These are phyloP conservation scores for Labeo calbasu DNA, from an alignment of 2,797 vertebrate species.

Conservation along the genomic window DNA sequence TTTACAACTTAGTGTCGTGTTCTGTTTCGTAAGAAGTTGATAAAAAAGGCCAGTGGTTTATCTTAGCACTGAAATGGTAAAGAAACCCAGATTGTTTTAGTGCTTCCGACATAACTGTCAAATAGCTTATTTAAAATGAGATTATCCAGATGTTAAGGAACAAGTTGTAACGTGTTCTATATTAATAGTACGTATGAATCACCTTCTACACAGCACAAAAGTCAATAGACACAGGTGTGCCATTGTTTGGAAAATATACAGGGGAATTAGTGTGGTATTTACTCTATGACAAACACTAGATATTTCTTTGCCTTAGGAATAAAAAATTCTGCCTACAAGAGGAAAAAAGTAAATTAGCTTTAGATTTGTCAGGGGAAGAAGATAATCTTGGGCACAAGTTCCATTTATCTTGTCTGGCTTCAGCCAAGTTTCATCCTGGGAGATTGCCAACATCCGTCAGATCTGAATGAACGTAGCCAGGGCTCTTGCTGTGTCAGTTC, in stretches of 20 bases:
- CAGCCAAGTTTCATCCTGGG: slow-evolving; percentile 71
- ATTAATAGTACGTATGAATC: slow-evolving; percentile 9
- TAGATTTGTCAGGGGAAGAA: slow-evolving; percentile 64
- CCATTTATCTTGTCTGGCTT: slow-evolving; percentile 76
- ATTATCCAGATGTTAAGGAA: slow-evolving; percentile 71
- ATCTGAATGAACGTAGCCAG: slow-evolving; percentile 67
- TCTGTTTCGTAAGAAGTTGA: slow-evolving; percentile 22
- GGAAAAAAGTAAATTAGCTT: slow-evolving; percentile 71
- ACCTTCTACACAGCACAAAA: slow-evolving; percentile 46
- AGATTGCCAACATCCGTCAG: slow-evolving; percentile 80
- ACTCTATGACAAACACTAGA: slow-evolving; percentile 30
- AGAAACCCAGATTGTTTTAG: slow-evolving; percentile 60
- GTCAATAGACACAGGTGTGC: slow-evolving; percentile 40
- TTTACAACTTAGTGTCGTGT: slow-evolving; percentile 33
- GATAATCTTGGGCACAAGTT: slow-evolving; percentile 71
- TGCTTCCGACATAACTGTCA: slow-evolving; percentile 71
- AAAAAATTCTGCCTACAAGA: slow-evolving; percentile 59
- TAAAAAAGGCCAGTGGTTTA: slow-evolving; percentile 37
- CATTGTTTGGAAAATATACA: slow-evolving; percentile 15
- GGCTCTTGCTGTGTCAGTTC: slow-evolving; percentile 65
- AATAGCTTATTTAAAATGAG: slow-evolving; percentile 67
- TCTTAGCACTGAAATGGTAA: slow-evolving; percentile 50
- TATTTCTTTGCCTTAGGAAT: slow-evolving; percentile 47
- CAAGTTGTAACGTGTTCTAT: slow-evolving; percentile 43
- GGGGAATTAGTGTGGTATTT: slow-evolving; percentile 4